Evolutionary conservation across 2,888 invertebrate genomes (phyloP), one percentile per base, ranked within the genome.

Genomic region (Danaus chrysippus): DNA sequence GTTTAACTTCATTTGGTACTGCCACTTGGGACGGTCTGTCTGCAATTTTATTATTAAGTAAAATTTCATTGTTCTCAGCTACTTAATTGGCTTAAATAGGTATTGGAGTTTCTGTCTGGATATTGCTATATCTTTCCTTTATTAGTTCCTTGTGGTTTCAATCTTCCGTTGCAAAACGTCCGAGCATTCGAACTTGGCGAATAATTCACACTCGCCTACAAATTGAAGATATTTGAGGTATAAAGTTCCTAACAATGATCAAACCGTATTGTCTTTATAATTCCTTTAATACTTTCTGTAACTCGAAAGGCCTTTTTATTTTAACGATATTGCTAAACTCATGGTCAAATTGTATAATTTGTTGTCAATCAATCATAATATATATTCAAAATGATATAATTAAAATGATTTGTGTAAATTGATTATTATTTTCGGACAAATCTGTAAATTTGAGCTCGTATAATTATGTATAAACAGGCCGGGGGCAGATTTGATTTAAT

Each of bases 131-230:
- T 49, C 63, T 57, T 63, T 59, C 63, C 59, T 63, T 63, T 63
- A 63, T 63, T 63, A 63, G 63, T 60, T 63, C 59, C 63, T 56
- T 13, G 59, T 57, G 63, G 63, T 54, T 59, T 56, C 54, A 52
- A 54, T 63, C 56, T 60, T 56, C 42, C 46, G 46, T 34, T 59
- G 46, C 42, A 56, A 60, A 63, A 57, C 57, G 56, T 59, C 63
- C 49, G 54, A 57, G 54, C 54, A 56, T 19, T 53, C 44, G 46
- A 42, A 63, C 46, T 63, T 63, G 44, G 52, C 54, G 57, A 63
- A 63, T 63, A 63, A 63, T 59, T 63, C 46, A 57, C 53, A 60
- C 56, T 56, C 42, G 52, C 52, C 52, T 46, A 49, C 56, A 56
- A n/a, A 44, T 23, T 42, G 56, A 49, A 19, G 11, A 52, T 43